phyloP scores from a whole-genome alignment of 2,113 vertebrate genomes.

The Lycaon pictus region DNA sequence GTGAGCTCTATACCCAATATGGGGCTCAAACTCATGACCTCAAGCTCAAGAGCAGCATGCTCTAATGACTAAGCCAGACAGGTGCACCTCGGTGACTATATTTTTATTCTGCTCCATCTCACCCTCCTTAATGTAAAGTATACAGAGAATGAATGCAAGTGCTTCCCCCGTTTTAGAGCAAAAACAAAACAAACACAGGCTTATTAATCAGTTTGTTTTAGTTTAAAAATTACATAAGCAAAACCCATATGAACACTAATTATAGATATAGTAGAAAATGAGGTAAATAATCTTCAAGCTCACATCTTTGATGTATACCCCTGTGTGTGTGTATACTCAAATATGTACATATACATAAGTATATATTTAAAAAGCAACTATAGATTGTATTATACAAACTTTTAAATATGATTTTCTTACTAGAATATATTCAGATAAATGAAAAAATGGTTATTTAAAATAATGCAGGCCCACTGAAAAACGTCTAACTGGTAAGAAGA shows the following conservation, averaged over 20 bases:
- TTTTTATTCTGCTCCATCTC: not conserved
- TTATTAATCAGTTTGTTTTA: not conserved
- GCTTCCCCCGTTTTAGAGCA: not conserved
- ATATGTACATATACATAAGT: not conserved
- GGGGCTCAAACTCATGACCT: not conserved
- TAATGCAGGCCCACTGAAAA: not conserved
- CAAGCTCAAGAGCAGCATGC: not conserved
- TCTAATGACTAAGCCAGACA: not conserved
- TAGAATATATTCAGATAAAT: not conserved
- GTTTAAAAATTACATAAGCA: not conserved
- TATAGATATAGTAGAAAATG: not conserved
- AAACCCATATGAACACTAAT: not conserved
- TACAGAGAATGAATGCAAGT: not conserved
- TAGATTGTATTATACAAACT: not conserved
- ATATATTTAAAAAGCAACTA: slow-evolving; percentile 13
- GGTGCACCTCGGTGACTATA: not conserved
- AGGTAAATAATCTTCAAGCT: not conserved
- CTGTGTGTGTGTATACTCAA: not conserved
- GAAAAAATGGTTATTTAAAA: slow-evolving; percentile 27
- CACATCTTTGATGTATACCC: not conserved
- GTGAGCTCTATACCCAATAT: not conserved
- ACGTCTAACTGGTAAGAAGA: slow-evolving; percentile 3
- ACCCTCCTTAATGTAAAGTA: slow-evolving; percentile 28
- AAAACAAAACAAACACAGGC: not conserved
- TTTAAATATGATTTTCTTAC: slow-evolving; percentile 43